These are phyloP conservation scores for Crotalus horridus DNA, from an alignment of 2,113 vertebrate genomes.

Conservation along the genomic window DNA sequence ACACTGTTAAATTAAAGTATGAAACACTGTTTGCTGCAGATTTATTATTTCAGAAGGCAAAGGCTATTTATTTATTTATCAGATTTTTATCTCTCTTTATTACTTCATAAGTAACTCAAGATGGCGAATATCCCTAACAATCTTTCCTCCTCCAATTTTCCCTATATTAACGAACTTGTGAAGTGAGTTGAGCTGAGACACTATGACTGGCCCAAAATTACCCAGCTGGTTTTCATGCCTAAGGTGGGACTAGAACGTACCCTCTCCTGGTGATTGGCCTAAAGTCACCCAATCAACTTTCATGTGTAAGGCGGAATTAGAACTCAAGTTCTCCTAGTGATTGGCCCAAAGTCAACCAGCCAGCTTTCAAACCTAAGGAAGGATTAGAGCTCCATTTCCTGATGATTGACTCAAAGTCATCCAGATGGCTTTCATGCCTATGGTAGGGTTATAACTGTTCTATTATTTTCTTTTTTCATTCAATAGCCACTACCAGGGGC, in stretches of 20 bases:
- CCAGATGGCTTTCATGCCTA: neutral
- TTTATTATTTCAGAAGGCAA: neutral
- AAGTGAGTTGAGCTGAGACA: neutral
- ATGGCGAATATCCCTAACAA: neutral
- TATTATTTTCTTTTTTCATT: neutral
- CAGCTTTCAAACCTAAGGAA: neutral
- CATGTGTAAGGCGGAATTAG: neutral
- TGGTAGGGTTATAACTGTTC: neutral
- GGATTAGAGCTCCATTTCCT: no score
- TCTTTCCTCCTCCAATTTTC: neutral
- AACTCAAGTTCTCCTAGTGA: neutral
- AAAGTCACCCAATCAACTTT: neutral
- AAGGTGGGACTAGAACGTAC: neutral
- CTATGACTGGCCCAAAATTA: neutral
- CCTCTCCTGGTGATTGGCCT: neutral
- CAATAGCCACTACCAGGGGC: neutral
- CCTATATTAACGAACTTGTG: neutral
- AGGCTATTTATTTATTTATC: neutral
- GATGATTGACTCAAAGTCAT: no score
- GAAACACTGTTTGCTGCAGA: neutral
- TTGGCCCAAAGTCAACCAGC: neutral
- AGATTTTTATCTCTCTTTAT: neutral
- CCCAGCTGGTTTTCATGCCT: neutral
- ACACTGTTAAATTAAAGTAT: neutral
- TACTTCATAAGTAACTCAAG: neutral